Conservation (phyloP, 2,797 vertebrate species). For the Erpetoichthys calabaricus region DNA sequence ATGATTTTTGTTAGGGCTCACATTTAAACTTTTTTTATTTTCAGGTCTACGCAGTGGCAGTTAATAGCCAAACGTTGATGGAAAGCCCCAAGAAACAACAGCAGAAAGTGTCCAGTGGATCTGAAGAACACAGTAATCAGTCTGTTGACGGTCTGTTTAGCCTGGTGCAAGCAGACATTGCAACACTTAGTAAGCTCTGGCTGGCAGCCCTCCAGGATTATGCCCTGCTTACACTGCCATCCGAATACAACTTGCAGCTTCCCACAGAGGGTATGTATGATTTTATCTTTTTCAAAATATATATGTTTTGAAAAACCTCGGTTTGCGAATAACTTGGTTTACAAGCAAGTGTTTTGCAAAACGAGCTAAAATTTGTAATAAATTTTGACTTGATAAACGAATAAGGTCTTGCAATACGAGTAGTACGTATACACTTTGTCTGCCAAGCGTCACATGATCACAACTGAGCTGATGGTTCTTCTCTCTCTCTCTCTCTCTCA, state of each 20-base stretch:
- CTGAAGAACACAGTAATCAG: constrained; percentile 22
- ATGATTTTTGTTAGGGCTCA: background rate
- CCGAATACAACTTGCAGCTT: constrained; percentile 55
- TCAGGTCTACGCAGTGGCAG: constrained; percentile 79
- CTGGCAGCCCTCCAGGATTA: constrained; percentile 76
- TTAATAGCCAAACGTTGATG: constrained; percentile 48
- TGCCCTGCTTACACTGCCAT: constrained; percentile 65
- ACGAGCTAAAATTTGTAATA: too few species aligned
- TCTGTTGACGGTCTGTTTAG: constrained; percentile 49
- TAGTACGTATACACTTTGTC: too few species aligned
- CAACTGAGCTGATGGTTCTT: too few species aligned
- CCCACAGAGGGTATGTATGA: constrained; percentile 56
- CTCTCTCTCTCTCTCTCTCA: too few species aligned
- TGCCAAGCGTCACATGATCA: too few species aligned
- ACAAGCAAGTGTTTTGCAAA: too few species aligned
- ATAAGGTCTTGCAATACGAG: too few species aligned
- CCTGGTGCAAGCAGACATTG: constrained; percentile 66
- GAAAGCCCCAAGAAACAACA: constrained; percentile 16
- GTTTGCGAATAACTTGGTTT: too few species aligned
- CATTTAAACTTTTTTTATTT: constrained; percentile 4
- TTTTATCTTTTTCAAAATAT: too few species aligned
- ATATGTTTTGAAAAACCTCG: too few species aligned
- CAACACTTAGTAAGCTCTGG: constrained; percentile 76
- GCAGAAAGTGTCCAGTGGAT: constrained; percentile 19
- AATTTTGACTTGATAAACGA: too few species aligned